phyloP scores from a whole-genome alignment of 2,888 invertebrate genomes.

The Drosophila limbata region DNA sequence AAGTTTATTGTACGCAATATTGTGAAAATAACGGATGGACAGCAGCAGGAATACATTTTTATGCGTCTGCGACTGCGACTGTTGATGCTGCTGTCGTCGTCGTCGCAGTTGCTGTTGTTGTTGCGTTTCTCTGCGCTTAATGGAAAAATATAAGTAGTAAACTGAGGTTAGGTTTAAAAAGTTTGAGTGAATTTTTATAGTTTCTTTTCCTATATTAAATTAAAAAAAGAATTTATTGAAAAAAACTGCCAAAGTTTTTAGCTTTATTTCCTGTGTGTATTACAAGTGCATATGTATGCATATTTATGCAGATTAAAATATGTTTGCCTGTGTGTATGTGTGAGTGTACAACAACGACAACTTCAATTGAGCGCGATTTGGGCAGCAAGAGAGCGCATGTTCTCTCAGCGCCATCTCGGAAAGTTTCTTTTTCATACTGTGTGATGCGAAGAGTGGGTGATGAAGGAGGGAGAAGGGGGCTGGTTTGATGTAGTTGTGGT shows the following conservation, averaged over 20 bases:
- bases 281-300: neutral
- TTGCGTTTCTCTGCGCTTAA: conserved; percentile 5
- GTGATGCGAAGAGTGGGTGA: neutral
- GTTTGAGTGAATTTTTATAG: neutral
- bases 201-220: neutral
- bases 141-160: neutral
- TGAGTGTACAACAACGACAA: conserved; percentile 16
- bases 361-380: conserved; percentile 22
- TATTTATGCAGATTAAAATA: conserved; percentile 7
- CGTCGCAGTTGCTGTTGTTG: conserved; percentile 21
- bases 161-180: conserved; percentile 9
- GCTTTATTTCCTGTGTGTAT: neutral
- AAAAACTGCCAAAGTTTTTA: neutral
- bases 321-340: neutral
- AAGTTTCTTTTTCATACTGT: conserved; percentile 3
- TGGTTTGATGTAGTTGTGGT: conserved; percentile 31
- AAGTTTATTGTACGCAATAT: conserved; percentile 63
- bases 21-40: conserved; percentile 31
- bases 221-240: neutral
- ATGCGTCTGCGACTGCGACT: conserved; percentile 31
- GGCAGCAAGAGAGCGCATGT: conserved; percentile 44
- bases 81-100: conserved; percentile 11
- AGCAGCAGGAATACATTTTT: conserved; percentile 13
- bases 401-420: conserved; percentile 14
- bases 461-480: neutral